These are phyloP conservation scores for Sylvicola cinctus DNA, from an alignment of 2,888 invertebrate genomes.

Conservation along the genomic window DNA sequence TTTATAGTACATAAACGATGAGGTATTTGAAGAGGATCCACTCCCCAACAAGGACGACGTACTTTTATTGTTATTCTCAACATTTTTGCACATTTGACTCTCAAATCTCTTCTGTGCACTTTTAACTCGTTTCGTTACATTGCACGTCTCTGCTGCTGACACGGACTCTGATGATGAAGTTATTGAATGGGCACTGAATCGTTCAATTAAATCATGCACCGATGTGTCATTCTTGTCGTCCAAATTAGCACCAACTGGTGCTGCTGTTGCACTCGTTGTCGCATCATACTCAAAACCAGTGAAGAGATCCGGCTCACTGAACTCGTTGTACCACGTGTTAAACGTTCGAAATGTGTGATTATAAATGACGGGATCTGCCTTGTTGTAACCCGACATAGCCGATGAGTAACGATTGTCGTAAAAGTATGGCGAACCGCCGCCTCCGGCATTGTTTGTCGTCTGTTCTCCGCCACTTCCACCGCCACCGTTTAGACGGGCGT, in stretches of 20 bases:
- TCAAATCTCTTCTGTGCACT: too few species aligned
- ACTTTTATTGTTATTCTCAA: too few species aligned
- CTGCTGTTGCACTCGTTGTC: neutral
- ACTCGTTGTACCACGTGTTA: neutral
- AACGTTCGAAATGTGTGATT: conserved; percentile 8
- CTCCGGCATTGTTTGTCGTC: too few species aligned
- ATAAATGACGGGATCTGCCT: conserved; percentile 11
- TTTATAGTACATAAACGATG: conserved; percentile 6
- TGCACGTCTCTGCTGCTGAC: too few species aligned
- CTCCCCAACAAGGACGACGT: too few species aligned
- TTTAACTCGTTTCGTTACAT: too few species aligned
- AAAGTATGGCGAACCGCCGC: too few species aligned
- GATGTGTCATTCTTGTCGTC: conserved; percentile 5
- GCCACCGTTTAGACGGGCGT: neutral
- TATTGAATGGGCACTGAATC: conserved; percentile 5
- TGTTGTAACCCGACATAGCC: conserved; percentile 7
- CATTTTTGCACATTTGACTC: too few species aligned
- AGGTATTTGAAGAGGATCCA: too few species aligned
- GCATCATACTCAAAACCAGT: neutral
- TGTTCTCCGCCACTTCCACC: neutral
- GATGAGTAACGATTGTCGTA: too few species aligned
- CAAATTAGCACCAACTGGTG: neutral
- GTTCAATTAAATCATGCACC: conserved; percentile 9
- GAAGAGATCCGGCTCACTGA: too few species aligned
- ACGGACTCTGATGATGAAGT: too few species aligned